phyloP scores from a whole-genome alignment of 2,797 vertebrate species.

The Phoebastria nigripes region DNA sequence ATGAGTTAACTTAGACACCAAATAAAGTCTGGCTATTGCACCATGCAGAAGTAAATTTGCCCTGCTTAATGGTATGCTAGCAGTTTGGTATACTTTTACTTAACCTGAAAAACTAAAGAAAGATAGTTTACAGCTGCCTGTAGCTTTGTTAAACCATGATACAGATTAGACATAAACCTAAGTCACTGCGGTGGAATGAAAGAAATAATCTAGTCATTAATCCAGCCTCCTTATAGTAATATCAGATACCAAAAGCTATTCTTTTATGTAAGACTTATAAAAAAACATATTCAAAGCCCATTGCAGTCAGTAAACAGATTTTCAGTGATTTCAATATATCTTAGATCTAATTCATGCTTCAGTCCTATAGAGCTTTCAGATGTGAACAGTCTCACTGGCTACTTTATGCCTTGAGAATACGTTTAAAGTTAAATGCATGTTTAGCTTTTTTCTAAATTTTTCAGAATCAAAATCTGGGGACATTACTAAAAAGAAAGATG shows the following conservation, averaged over 20 bases:
- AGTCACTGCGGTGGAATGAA: not conserved
- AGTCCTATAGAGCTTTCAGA: not conserved
- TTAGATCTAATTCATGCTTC: not conserved
- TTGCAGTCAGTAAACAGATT: not conserved
- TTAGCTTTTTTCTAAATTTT: not conserved
- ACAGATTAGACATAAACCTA: not conserved
- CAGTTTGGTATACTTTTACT: not conserved
- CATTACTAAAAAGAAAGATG: not conserved
- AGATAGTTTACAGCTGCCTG: not conserved
- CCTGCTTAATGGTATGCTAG: not conserved
- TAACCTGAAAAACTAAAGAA: not conserved
- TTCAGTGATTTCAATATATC: not conserved
- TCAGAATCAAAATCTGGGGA: not conserved
- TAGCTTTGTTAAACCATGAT: not conserved
- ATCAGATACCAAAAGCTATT: not conserved
- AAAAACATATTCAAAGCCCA: not conserved
- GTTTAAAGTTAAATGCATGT: not conserved
- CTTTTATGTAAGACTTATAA: not conserved
- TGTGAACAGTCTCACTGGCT: not conserved
- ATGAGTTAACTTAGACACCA: not conserved
- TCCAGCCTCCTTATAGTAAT: not conserved
- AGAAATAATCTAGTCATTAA: not conserved
- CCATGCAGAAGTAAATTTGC: not conserved
- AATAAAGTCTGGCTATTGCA: not conserved
- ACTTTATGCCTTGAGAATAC: not conserved